These are phyloP conservation scores for Cardinalis cardinalis DNA, from an alignment of 2,113 vertebrate species.

Conservation along the genomic window DNA sequence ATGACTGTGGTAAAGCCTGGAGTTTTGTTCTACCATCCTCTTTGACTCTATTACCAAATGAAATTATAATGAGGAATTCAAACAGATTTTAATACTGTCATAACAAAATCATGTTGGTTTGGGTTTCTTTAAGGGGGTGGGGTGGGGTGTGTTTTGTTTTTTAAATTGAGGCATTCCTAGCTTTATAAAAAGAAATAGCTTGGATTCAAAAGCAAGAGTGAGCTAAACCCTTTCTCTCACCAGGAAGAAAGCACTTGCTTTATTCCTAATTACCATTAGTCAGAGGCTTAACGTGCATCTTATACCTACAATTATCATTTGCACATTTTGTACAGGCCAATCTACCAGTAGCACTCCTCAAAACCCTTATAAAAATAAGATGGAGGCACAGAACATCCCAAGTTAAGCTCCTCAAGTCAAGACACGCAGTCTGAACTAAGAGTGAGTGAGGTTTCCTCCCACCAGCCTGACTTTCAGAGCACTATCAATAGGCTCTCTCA, in stretches of 20 bases:
- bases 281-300: neutral
- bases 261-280: constrained; percentile 6
- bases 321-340: neutral
- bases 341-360: neutral
- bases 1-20: neutral
- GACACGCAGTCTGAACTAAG: neutral
- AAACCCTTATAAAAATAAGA: constrained; percentile 10
- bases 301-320: constrained; percentile 25
- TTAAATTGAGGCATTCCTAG: neutral
- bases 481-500: neutral
- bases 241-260: neutral
- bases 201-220: neutral
- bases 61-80: neutral
- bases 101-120: neutral
- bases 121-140: neutral
- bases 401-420: constrained; percentile 17
- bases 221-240: neutral
- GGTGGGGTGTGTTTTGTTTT: neutral
- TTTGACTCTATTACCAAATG: neutral
- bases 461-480: neutral
- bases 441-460: neutral
- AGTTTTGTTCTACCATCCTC: neutral
- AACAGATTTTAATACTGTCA: neutral
- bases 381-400: neutral
- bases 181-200: neutral